Base-by-base conservation (phyloP, 2,888 invertebrate species). In the Automeris io region DNA sequence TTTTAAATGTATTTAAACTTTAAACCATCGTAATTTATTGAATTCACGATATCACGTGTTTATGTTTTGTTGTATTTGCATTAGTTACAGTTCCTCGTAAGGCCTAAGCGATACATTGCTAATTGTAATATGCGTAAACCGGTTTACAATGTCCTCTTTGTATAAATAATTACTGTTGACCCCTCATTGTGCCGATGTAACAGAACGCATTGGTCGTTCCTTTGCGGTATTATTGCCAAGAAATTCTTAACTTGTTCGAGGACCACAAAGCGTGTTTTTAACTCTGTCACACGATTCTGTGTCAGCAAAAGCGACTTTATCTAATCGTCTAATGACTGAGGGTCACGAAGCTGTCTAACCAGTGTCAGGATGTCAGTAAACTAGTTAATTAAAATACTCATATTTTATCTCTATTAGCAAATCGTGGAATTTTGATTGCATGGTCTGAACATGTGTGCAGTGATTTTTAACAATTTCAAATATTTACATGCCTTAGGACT, bases 111-210 rank as follows among this genome's bases (percentile, higher is more conserved):
- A 32, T 13, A 24, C 22, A 25, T 33, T 33, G 18, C 26, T 19
- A 39, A 26, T 26, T 12, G 7, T 34, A 21, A 29, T 21, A 34
- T 26, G 19, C 21, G 21, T 21, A 26, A 19, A 51, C 55, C 57
- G 51, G 56, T 61, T 61, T 49, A 42, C 45, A 46, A 35, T 48
- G 52, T 56, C 49, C 56, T 53, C 53, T 56, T 63, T 46, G 53
- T 47, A 49, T 62, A 50, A 59, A 54, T 50, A 58, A 55, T 67
- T 62, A 52, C 55, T 52, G 57, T 42, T 57, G 63, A 62, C 58
- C 55, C 58, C 47, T 49, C 56, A 53, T 45, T 51, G 52, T 54
- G 59, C 47, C 51, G 53, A 50, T 53, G n/a, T 26, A 16, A 26
- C 56, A 64, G 60, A 55, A 63, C 52, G 63, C 57, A 56, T 51